Conservation (phyloP, 2,113 vertebrate genomes). For the Heliornis fulica region DNA sequence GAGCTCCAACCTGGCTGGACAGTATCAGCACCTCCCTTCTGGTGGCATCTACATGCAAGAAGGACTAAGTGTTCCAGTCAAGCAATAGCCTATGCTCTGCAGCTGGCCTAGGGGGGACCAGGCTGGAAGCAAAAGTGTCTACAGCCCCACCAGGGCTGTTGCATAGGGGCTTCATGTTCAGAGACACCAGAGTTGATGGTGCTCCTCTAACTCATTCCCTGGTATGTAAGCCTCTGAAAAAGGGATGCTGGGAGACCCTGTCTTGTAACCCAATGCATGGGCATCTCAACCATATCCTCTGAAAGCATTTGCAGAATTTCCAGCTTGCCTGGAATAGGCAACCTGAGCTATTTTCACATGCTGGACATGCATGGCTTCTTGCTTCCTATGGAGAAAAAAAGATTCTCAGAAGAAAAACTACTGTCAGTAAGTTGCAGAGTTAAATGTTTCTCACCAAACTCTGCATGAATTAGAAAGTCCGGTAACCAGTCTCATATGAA, state of each 20-base stretch:
- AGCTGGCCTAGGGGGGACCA: not conserved
- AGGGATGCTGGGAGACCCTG: not conserved
- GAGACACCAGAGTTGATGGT: not conserved
- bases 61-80: not conserved
- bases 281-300: not conserved
- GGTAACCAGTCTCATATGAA: not conserved
- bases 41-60: fast-evolving
- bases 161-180: fast-evolving
- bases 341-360: not conserved
- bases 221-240: not conserved
- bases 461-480: not conserved
- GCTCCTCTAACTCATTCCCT: not conserved
- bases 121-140: not conserved
- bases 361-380: not conserved
- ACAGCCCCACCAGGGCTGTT: not conserved
- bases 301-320: not conserved
- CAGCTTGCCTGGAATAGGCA: not conserved
- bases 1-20: not conserved
- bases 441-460: not conserved
- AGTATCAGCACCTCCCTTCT: not conserved
- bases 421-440: not conserved
- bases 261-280: not conserved
- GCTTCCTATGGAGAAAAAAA: not conserved
- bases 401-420: not conserved
- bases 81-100: too few species aligned